Evolutionary conservation across 2,113 vertebrate genomes (phyloP), one percentile per base, ranked within the genome.

Genomic region (Periophthalmodon schlosseri): DNA sequence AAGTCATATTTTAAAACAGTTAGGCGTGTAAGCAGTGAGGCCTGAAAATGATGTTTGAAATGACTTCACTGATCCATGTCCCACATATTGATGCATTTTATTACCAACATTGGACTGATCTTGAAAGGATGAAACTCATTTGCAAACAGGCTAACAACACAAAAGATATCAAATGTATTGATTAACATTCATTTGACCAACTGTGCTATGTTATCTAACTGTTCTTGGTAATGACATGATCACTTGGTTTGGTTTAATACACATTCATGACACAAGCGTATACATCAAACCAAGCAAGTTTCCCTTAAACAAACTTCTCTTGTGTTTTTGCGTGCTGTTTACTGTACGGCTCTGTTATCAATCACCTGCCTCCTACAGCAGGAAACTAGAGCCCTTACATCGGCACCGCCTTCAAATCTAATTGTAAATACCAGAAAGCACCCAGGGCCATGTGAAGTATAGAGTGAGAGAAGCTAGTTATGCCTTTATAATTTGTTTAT

Each of bases 401-500:
- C 18, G 63, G 63, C 70, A 14, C 73, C 64, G 52, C 46, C n/a
- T 77, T 76, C 70, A 33, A 82, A 80, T 85, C 52, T 21, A 77
- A 79, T 82, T 81, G 70, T 36, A 69, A 72, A 58, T 63, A 46
- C 66, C 44, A 46, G 56, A 77, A 72, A 82, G 50, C 28, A 65
- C 80, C 75, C 2, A 23, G 28, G 69, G 79, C 47, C 2, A 63
- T 56, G 52, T 66, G 77, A 72, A 72, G 44, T 14, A 57, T 73
- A 69, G 72, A 69, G 39, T 73, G 20, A 69, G 13, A 68, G 60
- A 34, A 54, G 66, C 50, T 52, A 44, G 72, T 75, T 82, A 72
- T 78, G 57, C 18, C 49, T 54, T n/a, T 8, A 12, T 76, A 79
- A 77, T 84, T 58, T 57, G 58, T 79, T 84, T 87, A 80, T 79